phyloP scores from a whole-genome alignment of 1,140 invertebrate genomes.

The Anthonomus grandis region DNA sequence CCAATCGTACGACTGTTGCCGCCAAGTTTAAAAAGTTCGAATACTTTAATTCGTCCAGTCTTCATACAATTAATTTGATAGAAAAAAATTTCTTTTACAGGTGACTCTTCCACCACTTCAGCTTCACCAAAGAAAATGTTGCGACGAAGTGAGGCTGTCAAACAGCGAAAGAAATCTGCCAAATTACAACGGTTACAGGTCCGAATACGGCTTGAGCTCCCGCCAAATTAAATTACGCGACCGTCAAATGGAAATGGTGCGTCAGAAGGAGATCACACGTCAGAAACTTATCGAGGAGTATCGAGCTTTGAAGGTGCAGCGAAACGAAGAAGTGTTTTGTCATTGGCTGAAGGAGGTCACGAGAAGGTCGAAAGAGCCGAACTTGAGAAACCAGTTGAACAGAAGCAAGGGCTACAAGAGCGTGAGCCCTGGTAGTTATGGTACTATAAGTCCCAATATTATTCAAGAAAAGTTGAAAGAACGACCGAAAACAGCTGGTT shows the following conservation, averaged over 20 bases:
- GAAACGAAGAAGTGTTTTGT: slow-evolving; percentile 46
- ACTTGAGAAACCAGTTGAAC: slow-evolving; percentile 14
- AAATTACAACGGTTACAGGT: slow-evolving; percentile 41
- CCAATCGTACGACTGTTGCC: too few relatives aligned
- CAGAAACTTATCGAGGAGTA: slow-evolving; percentile 40
- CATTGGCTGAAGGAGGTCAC: slow-evolving; percentile 45
- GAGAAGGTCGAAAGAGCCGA: slow-evolving; percentile 30
- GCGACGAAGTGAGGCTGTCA: slow-evolving; percentile 34
- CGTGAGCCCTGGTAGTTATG: background rate
- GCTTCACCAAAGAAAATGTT: slow-evolving; percentile 42
- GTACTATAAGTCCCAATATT: background rate
- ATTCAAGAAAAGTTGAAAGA: slow-evolving; percentile 24
- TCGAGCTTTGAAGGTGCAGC: slow-evolving; percentile 37
- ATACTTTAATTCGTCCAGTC: too few relatives aligned
- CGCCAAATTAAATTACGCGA: slow-evolving; percentile 37
- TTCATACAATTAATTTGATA: too few relatives aligned
- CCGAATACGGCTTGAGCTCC: slow-evolving; percentile 45
- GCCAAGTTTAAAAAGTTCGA: too few relatives aligned
- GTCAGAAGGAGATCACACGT: slow-evolving; percentile 34
- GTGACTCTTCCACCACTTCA: slow-evolving; percentile 37
- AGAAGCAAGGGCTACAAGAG: slow-evolving; percentile 10
- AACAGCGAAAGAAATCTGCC: slow-evolving; percentile 37
- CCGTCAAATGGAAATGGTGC: slow-evolving; percentile 34
- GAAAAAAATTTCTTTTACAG: too few relatives aligned
- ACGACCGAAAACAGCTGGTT: slow-evolving; percentile 39